Percentiles rank a stretch among this genome's conserved stretches.
phyloP scores from a whole-genome alignment of 1,140 invertebrate genomes.

The Drosophila tropicalis region DNA sequence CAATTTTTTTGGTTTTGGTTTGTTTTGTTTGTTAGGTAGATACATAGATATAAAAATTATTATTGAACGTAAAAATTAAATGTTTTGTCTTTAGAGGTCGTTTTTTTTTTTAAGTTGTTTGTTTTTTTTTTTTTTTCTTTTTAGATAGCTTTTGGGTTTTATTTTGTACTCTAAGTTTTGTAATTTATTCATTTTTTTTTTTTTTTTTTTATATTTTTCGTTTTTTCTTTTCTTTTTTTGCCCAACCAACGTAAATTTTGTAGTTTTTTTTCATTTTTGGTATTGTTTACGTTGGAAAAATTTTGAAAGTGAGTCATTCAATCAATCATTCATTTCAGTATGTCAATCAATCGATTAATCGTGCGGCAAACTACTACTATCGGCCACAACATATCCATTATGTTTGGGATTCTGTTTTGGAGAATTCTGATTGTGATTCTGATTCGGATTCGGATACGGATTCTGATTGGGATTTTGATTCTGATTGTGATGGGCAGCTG shows the following conservation, averaged over 20 bases:
- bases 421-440: conserved; percentile 30
- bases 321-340: conserved; percentile 41
- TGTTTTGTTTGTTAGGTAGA: conserved; percentile 52
- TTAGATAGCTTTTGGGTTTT: conserved; percentile 39
- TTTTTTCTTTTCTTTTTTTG: conserved; percentile 20
- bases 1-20: conserved; percentile 35
- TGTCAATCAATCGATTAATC: conserved; percentile 49
- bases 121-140: conserved; percentile 28
- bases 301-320: conserved; percentile 48
- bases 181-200: background rate
- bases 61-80: conserved; percentile 73
- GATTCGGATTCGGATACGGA: background rate
- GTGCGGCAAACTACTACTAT: conserved; percentile 77
- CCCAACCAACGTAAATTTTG: conserved; percentile 64
- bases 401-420: conserved; percentile 9
- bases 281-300: conserved; percentile 26
- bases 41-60: conserved; percentile 47
- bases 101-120: conserved; percentile 24
- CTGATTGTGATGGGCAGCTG: conserved; percentile 51
- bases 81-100: conserved; percentile 63
- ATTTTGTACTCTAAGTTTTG: conserved; percentile 49
- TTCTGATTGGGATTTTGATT: conserved; percentile 17
- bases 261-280: conserved; percentile 38
- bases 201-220: background rate
- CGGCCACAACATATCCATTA: conserved; percentile 77